Percentiles rank a stretch among this genome's conserved stretches.
Evolutionary conservation across 2,888 invertebrate genomes (phyloP).

Genomic region (Keiferia lycopersicella): DNA sequence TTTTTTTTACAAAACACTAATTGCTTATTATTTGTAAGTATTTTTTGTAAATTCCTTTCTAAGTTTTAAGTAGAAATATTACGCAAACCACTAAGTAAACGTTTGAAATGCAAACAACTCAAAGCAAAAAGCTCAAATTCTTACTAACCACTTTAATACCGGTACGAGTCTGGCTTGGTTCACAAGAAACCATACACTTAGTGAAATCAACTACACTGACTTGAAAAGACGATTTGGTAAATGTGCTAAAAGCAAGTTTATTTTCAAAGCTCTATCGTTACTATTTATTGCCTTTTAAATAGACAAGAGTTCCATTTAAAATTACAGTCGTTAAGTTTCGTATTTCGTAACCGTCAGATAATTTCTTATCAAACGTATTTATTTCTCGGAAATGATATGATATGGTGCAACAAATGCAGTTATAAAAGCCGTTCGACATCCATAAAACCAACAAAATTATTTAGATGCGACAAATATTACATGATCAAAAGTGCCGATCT

Average conservation of each 20-base stretch:
- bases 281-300: background rate
- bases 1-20: background rate
- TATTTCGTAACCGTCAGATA: slow-evolving; percentile 5
- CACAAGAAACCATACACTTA: slow-evolving; percentile 4
- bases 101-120: slow-evolving; percentile 12
- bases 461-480: background rate
- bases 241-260: background rate
- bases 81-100: background rate
- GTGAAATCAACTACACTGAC: background rate
- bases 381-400: slow-evolving; percentile 5
- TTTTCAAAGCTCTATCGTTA: background rate
- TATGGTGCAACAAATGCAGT: slow-evolving; percentile 11
- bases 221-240: background rate
- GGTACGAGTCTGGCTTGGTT: background rate
- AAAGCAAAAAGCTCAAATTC: slow-evolving; percentile 9
- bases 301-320: background rate
- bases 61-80: background rate
- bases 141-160: slow-evolving; percentile 5
- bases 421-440: background rate
- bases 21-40: background rate
- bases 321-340: background rate
- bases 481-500: slow-evolving; percentile 5
- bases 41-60: background rate
- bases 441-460: background rate
- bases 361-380: slow-evolving; percentile 9